Evolutionary conservation across 2,888 invertebrate species (phyloP).

Genomic region (Protodeltote pygarga): DNA sequence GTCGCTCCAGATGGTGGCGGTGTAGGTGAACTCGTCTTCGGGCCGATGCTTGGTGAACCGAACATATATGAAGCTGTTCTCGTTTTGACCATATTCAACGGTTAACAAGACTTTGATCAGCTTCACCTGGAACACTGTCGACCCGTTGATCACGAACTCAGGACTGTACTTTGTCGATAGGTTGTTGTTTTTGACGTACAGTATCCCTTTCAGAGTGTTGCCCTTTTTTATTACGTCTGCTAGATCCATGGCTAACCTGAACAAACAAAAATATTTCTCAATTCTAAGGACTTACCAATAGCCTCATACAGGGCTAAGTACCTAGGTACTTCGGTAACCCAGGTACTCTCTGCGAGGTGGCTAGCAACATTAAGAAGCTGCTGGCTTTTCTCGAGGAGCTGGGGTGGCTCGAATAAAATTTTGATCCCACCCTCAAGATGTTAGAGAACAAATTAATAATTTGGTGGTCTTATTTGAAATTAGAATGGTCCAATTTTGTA

Average conservation of each 20-base stretch:
- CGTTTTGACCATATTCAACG: constrained; percentile 52
- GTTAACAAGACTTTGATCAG: constrained; percentile 55
- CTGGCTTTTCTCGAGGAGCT: too few relatives aligned
- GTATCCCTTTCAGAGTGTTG: constrained; percentile 51
- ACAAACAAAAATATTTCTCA: too few relatives aligned
- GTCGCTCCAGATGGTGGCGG: constrained; percentile 51
- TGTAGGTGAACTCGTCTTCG: constrained; percentile 55
- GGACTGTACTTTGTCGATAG: constrained; percentile 51
- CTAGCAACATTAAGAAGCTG: too few relatives aligned
- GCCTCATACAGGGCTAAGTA: too few relatives aligned
- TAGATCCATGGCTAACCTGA: constrained; percentile 58
- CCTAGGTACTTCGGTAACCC: too few relatives aligned
- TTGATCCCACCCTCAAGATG: too few relatives aligned
- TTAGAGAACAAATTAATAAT: too few relatives aligned
- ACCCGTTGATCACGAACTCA: constrained; percentile 54
- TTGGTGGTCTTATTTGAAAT: too few relatives aligned
- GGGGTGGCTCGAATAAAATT: too few relatives aligned
- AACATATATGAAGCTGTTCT: constrained; percentile 58
- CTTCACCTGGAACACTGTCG: constrained; percentile 54
- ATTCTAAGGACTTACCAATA: too few relatives aligned
- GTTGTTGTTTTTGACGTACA: constrained; percentile 55
- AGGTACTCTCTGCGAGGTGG: too few relatives aligned
- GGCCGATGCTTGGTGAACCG: constrained; percentile 51
- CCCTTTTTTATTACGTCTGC: constrained; percentile 53
- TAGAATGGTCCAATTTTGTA: too few relatives aligned